Evolutionary conservation across 2,113 vertebrate genomes (phyloP).

Genomic region (Xiphophorus couchianus): DNA sequence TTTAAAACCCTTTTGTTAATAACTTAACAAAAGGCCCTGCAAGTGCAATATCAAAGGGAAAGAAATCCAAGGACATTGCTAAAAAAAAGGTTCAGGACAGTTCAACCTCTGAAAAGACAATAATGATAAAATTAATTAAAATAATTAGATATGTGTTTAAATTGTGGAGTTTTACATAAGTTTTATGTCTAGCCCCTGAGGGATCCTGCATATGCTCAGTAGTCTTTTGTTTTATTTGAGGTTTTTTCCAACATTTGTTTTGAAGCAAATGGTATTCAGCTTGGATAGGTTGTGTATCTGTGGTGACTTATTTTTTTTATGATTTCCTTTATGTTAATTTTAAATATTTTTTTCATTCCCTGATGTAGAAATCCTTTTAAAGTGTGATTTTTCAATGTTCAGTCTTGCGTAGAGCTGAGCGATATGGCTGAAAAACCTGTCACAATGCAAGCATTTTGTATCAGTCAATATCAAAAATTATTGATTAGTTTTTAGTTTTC

Average conservation of each 20-base stretch:
- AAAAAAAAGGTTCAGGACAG: not conserved
- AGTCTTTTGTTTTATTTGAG: not conserved
- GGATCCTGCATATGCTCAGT: not conserved
- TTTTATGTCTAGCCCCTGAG: not conserved
- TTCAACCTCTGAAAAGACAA: not conserved
- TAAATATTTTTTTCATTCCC: too few species aligned
- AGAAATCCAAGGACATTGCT: not conserved
- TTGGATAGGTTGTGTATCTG: not conserved
- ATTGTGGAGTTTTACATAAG: not conserved
- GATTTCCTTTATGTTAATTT: too few species aligned
- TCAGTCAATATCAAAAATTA: too few species aligned
- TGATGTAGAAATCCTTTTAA: too few species aligned
- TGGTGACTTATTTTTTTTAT: not conserved
- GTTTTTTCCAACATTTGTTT: not conserved
- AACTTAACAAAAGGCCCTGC: not conserved
- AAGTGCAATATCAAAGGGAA: not conserved
- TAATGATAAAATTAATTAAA: not conserved
- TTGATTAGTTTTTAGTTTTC: too few species aligned
- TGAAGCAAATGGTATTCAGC: not conserved
- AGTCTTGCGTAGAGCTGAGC: not conserved
- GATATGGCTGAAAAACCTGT: too few species aligned
- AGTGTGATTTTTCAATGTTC: too few species aligned
- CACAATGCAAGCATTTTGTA: too few species aligned
- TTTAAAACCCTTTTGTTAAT: too few species aligned
- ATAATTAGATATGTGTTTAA: not conserved